Conservation (phyloP, 2,797 vertebrate species). For the Thalassophryne amazonica region DNA sequence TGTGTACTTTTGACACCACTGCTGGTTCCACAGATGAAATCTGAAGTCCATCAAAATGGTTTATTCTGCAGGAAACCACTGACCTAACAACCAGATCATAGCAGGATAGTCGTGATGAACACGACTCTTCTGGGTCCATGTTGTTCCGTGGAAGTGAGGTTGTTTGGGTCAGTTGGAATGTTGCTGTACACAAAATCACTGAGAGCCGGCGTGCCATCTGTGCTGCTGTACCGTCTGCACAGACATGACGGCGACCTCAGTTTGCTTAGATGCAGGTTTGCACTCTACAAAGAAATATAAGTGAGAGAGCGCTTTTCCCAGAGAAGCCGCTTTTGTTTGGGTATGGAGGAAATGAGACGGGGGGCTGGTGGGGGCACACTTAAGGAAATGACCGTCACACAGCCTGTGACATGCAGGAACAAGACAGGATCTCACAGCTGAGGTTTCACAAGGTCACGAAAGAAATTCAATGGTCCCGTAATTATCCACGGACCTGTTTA, state of each 20-base stretch:
- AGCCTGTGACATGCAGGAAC: conserved; percentile 46
- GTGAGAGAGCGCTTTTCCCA: conserved; percentile 53
- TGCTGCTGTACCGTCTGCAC: conserved; percentile 17
- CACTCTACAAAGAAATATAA: conserved; percentile 13
- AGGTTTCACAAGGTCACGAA: conserved; percentile 45
- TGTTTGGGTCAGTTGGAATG: not conserved
- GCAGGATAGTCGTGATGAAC: not conserved
- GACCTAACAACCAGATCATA: conserved; percentile 7
- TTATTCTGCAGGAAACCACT: conserved; percentile 3
- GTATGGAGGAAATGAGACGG: conserved; percentile 59
- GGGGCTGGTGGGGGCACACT: conserved; percentile 26
- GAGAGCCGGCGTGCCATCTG: not conserved
- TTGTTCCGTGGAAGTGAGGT: not conserved
- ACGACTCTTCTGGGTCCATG: not conserved
- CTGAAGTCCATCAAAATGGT: no score
- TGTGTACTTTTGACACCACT: no score
- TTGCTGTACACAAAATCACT: conserved; percentile 13
- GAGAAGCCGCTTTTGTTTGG: conserved; percentile 68
- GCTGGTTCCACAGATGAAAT: no score
- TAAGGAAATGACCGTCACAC: conserved; percentile 63
- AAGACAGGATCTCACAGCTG: conserved; percentile 31
- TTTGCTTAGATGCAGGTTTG: conserved; percentile 14
- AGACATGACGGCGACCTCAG: conserved; percentile 8
- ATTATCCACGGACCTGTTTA: not conserved
- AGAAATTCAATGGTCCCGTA: not conserved